Conservation (phyloP, 1,140 invertebrate genomes). For the Neodiprion pinetum region DNA sequence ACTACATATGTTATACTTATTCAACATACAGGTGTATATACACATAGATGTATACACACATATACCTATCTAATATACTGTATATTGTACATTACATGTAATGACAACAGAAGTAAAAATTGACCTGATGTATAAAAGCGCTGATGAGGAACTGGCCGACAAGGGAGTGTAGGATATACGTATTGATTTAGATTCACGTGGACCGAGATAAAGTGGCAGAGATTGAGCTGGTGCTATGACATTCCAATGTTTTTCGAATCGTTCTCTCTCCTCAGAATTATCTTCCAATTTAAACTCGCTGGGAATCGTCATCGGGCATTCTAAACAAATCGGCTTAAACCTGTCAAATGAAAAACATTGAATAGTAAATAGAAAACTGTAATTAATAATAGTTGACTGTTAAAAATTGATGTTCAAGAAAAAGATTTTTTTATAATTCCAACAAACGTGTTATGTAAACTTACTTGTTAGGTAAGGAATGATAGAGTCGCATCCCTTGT, state of each 20-base stretch:
- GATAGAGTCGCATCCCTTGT: constrained; percentile 59
- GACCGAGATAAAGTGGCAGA: constrained; percentile 54
- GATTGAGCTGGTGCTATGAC: constrained; percentile 41
- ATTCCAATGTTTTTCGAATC: constrained; percentile 45
- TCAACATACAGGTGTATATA: not conserved
- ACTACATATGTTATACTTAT: not conserved
- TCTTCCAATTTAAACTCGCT: constrained; percentile 56
- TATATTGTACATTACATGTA: too few species aligned
- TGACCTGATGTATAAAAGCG: constrained; percentile 57
- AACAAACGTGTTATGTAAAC: constrained; percentile 19
- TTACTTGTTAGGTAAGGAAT: constrained; percentile 60
- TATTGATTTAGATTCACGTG: constrained; percentile 56
- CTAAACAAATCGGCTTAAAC: constrained; percentile 51
- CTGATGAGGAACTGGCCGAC: constrained; percentile 46
- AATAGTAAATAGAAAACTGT: not conserved
- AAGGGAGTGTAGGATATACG: constrained; percentile 54
- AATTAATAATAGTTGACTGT: not conserved
- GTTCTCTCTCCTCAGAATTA: constrained; percentile 39
- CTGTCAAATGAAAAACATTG: constrained; percentile 28
- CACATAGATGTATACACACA: not conserved
- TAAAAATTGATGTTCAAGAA: not conserved
- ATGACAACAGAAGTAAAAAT: not conserved
- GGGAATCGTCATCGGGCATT: constrained; percentile 44
- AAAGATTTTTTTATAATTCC: too few species aligned
- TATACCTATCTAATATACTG: not conserved